Percentiles rank a stretch among this genome's conserved stretches.
Conservation (phyloP, 2,113 vertebrate species). For the Planiliza haematocheilus region DNA sequence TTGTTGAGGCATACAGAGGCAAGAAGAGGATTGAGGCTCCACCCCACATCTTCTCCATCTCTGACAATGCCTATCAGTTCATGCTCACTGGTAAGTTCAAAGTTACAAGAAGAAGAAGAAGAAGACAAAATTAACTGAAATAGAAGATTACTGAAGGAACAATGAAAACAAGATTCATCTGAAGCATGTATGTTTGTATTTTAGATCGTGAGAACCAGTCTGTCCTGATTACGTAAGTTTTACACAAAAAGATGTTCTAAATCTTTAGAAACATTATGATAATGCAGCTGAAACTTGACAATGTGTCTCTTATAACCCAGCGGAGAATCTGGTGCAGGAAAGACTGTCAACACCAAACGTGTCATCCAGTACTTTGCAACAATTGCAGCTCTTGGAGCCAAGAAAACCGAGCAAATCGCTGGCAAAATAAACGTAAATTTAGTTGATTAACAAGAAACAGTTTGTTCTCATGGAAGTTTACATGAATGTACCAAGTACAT, state of each 20-base stretch:
- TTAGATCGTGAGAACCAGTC: conserved; percentile 88
- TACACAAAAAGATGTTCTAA: conserved; percentile 2
- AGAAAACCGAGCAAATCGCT: conserved; percentile 58
- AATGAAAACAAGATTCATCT: background rate
- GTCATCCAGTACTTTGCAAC: conserved; percentile 96
- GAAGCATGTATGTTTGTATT: conserved; percentile 6
- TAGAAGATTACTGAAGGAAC: background rate
- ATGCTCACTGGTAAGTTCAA: no score
- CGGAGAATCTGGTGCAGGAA: conserved; percentile 94
- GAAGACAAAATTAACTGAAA: no score
- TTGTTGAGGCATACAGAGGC: no score
- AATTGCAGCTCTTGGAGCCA: conserved; percentile 85
- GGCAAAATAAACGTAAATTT: conserved; percentile 87
- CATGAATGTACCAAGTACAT: no score
- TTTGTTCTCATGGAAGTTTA: no score
- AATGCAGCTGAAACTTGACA: background rate
- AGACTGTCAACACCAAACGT: conserved; percentile 94
- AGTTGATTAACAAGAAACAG: background rate
- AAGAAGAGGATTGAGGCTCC: no score
- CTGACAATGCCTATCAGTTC: no score
- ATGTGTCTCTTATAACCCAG: conserved; percentile 77
- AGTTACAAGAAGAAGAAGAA: no score
- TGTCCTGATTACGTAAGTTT: conserved; percentile 89
- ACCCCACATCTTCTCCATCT: no score
- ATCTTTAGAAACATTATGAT: conserved; percentile 3